A percentile compares a stretch with the other conserved stretches of the same genome.
phyloP scores from a whole-genome alignment of 92 coral and sea anemone genomes.

The Epizoanthus stellaris region DNA sequence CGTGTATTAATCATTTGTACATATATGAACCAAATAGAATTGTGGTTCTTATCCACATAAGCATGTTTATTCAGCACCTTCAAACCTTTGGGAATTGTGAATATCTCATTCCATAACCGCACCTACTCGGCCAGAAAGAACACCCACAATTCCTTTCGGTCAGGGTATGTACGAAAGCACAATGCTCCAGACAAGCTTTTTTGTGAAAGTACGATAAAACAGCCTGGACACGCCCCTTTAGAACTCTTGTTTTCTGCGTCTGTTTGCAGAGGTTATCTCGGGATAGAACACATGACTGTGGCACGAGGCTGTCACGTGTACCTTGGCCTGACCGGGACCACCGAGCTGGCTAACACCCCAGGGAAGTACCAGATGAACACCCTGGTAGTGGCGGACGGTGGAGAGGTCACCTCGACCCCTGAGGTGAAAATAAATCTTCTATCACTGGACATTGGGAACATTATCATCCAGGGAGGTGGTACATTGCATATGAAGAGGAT shows the following conservation, averaged over 20 bases:
- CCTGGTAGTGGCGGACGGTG: slow-evolving; percentile 73
- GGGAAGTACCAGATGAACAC: slow-evolving; percentile 59
- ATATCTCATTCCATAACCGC: no score
- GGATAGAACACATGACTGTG: slow-evolving; percentile 62
- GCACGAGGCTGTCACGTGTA: slow-evolving; percentile 63
- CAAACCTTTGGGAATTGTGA: no score
- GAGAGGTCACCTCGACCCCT: slow-evolving; percentile 69
- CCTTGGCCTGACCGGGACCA: slow-evolving; percentile 68
- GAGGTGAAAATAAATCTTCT: slow-evolving; percentile 61
- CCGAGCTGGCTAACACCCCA: slow-evolving; percentile 55
- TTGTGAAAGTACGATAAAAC: no score
- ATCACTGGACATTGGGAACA: slow-evolving; percentile 52
- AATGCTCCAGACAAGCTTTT: no score
- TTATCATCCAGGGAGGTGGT: slow-evolving; percentile 72
- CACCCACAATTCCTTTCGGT: no score
- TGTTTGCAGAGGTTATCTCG: slow-evolving; percentile 61
- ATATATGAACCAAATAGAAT: no score
- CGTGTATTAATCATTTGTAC: no score
- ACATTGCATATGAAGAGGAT: slow-evolving; percentile 65
- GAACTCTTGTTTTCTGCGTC: not conserved
- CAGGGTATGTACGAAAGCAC: no score
- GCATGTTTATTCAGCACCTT: no score
- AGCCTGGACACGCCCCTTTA: no score
- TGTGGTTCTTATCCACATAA: not conserved
- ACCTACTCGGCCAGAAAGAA: no score